Base-by-base conservation (phyloP, 2,797 vertebrate species). In the Stomatorhinus walkeri region DNA sequence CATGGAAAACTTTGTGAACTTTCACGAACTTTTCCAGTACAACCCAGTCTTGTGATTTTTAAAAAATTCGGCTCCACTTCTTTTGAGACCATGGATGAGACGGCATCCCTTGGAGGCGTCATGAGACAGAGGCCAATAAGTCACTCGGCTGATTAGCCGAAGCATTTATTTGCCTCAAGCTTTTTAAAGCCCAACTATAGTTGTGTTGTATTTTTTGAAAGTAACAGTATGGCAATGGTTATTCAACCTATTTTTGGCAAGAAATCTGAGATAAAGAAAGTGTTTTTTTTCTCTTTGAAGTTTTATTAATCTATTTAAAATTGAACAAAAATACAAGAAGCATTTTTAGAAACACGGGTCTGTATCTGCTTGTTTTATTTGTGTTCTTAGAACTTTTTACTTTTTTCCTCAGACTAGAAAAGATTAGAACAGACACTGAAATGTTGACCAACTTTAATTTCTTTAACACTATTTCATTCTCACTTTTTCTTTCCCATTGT, bases 91-190 rank as follows among this genome's bases (percentile, higher is more conserved):
- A 54, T 54, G 76, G 89, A 61, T 87, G 76, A 90, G 89, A 89
- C 90, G 90, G 56, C 64, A 90, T 52, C 4, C 81, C 61, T 88
- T 89, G 87, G 89, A 92, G 91, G 84, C 92, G 93, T 95, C 95
- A 95, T 93, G 94, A 93, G 93, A 93, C 92, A 87, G 87, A 87
- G 87, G 90, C 91, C 54, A 54, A 81, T 89, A 89, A 72, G 3
- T 49, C 54, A 10, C n/a, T 48, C 48, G 92, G 92, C 92, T 93
- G 90, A 87, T 87, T 91, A 92, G 88, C 90, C 93, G 89, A 94
- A 91, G 93, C 89, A 89, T 88, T 87, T 83, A 90, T 51, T 87
- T n/a, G 51, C 90, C 94, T 91, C 14, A 93, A 93, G 90, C 83
- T 51, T 87, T 81, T n/a, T 89, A 90, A 64, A 32, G 89, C 89